Evolutionary conservation across 2,797 vertebrate species (phyloP).

Genomic region (Liasis olivaceus): DNA sequence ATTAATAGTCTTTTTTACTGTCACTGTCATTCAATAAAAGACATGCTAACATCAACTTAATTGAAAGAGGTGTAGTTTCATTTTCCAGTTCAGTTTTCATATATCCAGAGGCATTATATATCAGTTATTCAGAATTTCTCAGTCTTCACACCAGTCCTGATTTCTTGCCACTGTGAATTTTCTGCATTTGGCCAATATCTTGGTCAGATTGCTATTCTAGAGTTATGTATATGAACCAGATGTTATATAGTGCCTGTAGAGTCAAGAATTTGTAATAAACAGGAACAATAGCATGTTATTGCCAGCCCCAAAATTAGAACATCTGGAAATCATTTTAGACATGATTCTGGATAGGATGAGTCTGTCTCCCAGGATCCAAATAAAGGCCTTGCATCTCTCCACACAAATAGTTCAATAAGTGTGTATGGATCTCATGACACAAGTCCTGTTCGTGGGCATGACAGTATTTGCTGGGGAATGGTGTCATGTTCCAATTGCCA

Average conservation of each 20-base stretch:
- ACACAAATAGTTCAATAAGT: neutral
- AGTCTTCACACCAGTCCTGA: neutral
- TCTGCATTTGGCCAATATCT: neutral
- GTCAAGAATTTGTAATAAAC: constrained; percentile 10
- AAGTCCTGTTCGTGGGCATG: neutral
- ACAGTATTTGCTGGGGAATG: neutral
- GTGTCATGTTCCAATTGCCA: neutral
- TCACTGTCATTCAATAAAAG: neutral
- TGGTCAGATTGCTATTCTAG: neutral
- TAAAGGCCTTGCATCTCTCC: neutral
- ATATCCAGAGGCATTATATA: neutral
- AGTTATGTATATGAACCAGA: constrained; percentile 22
- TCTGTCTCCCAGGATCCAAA: constrained; percentile 11
- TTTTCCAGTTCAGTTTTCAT: neutral
- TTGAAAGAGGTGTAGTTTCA: neutral
- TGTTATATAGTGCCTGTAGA: neutral
- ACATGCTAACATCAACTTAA: neutral
- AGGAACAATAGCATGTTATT: constrained; percentile 17
- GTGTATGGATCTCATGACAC: neutral
- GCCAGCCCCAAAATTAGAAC: constrained; percentile 13
- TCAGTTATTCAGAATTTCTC: neutral
- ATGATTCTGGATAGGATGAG: constrained; percentile 10
- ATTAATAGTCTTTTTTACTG: neutral
- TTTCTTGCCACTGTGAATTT: neutral
- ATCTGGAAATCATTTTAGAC: constrained; percentile 30